A percentile compares a stretch with the other conserved stretches of the same genome.
These are phyloP conservation scores for Coenonympha glycerion DNA, from an alignment of 2,888 invertebrate species.

Conservation along the genomic window DNA sequence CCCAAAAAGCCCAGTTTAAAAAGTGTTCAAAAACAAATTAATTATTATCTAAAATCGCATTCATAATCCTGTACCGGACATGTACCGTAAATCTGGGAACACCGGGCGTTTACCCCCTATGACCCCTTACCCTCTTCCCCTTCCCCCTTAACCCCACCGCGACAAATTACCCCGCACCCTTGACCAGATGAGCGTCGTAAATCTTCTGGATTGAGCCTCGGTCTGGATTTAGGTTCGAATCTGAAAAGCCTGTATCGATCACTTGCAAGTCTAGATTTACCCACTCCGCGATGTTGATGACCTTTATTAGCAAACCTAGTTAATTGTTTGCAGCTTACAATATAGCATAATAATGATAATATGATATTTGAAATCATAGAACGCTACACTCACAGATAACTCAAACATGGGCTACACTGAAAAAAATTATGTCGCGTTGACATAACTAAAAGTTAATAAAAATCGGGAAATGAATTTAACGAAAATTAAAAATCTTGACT, in stretches of 20 bases:
- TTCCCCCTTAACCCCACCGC: constrained; percentile 31
- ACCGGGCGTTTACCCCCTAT: constrained; percentile 22
- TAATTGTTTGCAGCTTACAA: no score
- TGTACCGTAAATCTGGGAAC: constrained; percentile 25
- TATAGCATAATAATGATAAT: no score
- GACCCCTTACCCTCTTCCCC: constrained; percentile 15
- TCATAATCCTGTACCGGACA: constrained; percentile 20
- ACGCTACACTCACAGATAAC: no score
- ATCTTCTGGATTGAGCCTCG: constrained; percentile 61
- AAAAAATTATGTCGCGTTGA: no score
- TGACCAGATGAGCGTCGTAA: constrained; percentile 64
- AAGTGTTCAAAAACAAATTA: constrained; percentile 9
- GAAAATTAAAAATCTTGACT: no score
- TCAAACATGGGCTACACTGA: no score
- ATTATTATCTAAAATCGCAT: constrained; percentile 15
- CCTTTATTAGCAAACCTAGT: no score
- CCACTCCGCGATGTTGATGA: no score
- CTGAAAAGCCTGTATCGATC: constrained; percentile 9
- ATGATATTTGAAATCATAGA: no score
- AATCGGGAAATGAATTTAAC: no score
- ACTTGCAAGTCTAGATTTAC: neutral
- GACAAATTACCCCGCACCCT: constrained; percentile 56
- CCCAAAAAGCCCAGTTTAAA: neutral
- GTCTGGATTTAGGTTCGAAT: constrained; percentile 27
- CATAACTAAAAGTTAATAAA: no score